Percentiles rank a stretch among this genome's conserved stretches.
These are phyloP conservation scores for Amiota minor DNA, from an alignment of 2,888 invertebrate genomes.

Conservation along the genomic window DNA sequence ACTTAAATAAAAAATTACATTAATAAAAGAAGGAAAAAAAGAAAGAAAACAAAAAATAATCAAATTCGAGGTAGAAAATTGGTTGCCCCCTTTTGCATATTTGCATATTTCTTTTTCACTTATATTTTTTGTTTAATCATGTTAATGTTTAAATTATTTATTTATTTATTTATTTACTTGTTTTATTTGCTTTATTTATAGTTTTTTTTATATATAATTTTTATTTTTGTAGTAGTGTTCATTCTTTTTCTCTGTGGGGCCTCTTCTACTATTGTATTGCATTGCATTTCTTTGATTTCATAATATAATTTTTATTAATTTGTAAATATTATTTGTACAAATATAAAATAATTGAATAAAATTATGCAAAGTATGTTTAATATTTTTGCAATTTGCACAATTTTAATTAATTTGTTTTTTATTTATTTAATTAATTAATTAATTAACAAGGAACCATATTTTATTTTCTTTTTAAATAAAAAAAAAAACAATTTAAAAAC, in stretches of 20 bases:
- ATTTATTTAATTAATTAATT: conserved; percentile 32
- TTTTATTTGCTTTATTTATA: conserved; percentile 30
- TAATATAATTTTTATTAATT: conserved; percentile 3
- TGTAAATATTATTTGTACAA: conserved; percentile 23
- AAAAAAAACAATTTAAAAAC: conserved; percentile 6
- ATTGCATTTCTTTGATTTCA: conserved; percentile 6
- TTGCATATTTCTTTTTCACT: conserved; percentile 24
- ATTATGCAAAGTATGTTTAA: conserved; percentile 23
- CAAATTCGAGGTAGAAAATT: conserved; percentile 54
- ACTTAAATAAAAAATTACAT: conserved; percentile 1
- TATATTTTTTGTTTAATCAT: neutral
- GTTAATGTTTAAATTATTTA: conserved; percentile 33
- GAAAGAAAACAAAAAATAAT: conserved; percentile 9
- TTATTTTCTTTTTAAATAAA: conserved; percentile 44
- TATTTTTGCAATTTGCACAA: conserved; percentile 2
- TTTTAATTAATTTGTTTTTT: neutral
- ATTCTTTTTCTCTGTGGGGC: conserved; percentile 12
- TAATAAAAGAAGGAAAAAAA: neutral
- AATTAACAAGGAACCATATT: conserved; percentile 57
- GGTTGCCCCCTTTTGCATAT: neutral
- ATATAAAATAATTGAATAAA: conserved; percentile 33
- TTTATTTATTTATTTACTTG: conserved; percentile 7
- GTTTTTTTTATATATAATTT: conserved; percentile 28
- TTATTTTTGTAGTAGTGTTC: conserved; percentile 13
- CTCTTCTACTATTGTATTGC: conserved; percentile 15